Percentiles rank a stretch among this genome's conserved stretches.
Conservation (phyloP, 2,113 vertebrate species). For the Paedocypris sp. region DNA sequence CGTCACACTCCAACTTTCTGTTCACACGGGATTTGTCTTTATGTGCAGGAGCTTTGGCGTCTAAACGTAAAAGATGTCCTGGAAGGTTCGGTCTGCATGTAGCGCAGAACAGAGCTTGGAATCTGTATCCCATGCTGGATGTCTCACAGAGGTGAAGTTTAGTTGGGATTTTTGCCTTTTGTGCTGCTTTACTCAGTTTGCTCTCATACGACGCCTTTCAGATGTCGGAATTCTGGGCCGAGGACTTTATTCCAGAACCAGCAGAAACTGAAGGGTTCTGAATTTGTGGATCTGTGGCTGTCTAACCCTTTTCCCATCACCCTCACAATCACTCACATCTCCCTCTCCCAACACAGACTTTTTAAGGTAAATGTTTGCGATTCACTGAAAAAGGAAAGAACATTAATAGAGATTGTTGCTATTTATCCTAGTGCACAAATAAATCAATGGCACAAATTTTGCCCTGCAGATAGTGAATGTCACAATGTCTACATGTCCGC, state of each 20-base stretch:
- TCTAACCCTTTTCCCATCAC: conserved; percentile 66
- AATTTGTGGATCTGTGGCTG: conserved; percentile 80
- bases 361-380: conserved; percentile 67
- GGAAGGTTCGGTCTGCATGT: conserved; percentile 50
- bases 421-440: too few species aligned
- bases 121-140: conserved; percentile 66
- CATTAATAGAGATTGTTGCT: too few species aligned
- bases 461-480: conserved; percentile 74
- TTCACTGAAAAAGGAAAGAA: too few species aligned
- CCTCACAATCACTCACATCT: conserved; percentile 66
- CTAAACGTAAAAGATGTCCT: conserved; percentile 46
- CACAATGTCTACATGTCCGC: conserved; percentile 64
- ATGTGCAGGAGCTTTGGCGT: conserved; percentile 56
- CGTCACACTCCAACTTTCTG: neutral
- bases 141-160: conserved; percentile 60
- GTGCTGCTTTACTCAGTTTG: neutral
- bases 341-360: conserved; percentile 61
- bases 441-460: neutral
- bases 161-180: neutral
- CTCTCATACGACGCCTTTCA: conserved; percentile 29
- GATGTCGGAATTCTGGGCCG: conserved; percentile 60
- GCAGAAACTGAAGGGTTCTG: conserved; percentile 54
- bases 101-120: conserved; percentile 52
- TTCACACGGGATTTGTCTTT: neutral
- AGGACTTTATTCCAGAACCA: conserved; percentile 68